Conservation (phyloP, 2,113 vertebrate genomes). For the Thamnaconus septentrionalis region DNA sequence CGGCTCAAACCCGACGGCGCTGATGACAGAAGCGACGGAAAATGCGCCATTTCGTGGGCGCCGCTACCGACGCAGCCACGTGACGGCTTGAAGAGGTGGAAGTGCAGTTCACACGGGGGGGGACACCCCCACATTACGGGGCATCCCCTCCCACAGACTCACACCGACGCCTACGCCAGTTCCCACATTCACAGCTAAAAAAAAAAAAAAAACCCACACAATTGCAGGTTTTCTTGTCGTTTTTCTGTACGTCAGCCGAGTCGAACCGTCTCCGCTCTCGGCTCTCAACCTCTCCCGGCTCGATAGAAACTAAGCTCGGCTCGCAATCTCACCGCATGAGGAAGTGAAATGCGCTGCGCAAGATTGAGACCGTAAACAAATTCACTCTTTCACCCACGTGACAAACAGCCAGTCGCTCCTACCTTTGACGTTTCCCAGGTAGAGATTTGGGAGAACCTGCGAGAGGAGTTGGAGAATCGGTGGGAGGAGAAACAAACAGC, state of each 20-base stretch:
- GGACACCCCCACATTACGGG: conserved; percentile 53
- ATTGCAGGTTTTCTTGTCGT: conserved; percentile 1
- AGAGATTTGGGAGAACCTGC: conserved; percentile 88
- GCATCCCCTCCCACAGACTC: conserved; percentile 33
- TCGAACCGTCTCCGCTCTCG: conserved; percentile 11
- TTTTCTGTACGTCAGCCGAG: conserved; percentile 1
- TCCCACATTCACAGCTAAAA: conserved; percentile 19
- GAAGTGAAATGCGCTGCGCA: conserved; percentile 69
- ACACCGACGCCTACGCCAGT: too few species aligned
- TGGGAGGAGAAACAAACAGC: background rate
- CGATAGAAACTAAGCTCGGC: conserved; percentile 69
- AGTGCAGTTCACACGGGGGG: conserved; percentile 12
- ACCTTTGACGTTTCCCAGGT: conserved; percentile 66
- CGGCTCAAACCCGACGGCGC: too few species aligned
- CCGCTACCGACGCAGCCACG: background rate
- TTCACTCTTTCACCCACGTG: conserved; percentile 27
- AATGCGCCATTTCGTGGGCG: too few species aligned
- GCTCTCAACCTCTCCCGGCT: conserved; percentile 31
- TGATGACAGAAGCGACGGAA: too few species aligned
- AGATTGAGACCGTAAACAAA: conserved; percentile 47
- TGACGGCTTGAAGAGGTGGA: background rate
- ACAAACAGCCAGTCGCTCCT: background rate
- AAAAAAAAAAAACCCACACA: conserved; percentile 1
- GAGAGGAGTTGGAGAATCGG: background rate
- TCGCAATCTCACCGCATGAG: conserved; percentile 64